Evolutionary conservation across 2,113 vertebrate genomes (phyloP), one percentile per base, ranked within the genome.

Genomic region (Pedionomus torquatus): DNA sequence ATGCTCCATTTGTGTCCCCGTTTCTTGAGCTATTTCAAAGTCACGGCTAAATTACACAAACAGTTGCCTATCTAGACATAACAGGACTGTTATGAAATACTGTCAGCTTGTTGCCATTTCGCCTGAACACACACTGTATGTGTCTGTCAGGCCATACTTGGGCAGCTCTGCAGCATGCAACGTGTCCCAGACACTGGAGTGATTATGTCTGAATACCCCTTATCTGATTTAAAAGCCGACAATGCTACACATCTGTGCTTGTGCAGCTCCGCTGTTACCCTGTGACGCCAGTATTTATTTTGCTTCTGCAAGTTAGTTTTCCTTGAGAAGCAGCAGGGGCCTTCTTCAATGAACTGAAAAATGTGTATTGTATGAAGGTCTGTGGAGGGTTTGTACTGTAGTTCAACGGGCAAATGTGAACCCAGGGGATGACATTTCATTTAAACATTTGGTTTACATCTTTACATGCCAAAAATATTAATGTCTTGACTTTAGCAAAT

Each of bases 391-490:
- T 92, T 83, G 85, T 88, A 35, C 87, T 18, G 25, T 70, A 91
- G 87, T 95, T 84, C 95, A 83, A 17, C 61, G 66, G 82, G 81
- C 43, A 96, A 70, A 93, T 46, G 87, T 9, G 90, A 75, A 83
- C 83, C 37, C 63, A 72, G 79, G 92, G 52, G 83, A 84, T 95
- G 94, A 91, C 93, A 66, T 95, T 97, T 97, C 92, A 87, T 71
- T 95, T 94, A 91, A 96, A 95, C 96, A 91, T 89, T 96, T 93
- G 95, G 96, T 94, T 97, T 95, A 91, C 57, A 76, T 95, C 93
- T 92, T 95, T 65, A 65, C 75, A 91, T 87, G 95, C 91, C 93
- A 96, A 94, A 95, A 97, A 95, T 84, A 97, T 87, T 95, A 79
- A 95, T 31, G 87, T 48, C 93, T 90, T 46, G 54, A 93, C 91